phyloP scores from a whole-genome alignment of 2,113 vertebrate species.

The Sturnira hondurensis region DNA sequence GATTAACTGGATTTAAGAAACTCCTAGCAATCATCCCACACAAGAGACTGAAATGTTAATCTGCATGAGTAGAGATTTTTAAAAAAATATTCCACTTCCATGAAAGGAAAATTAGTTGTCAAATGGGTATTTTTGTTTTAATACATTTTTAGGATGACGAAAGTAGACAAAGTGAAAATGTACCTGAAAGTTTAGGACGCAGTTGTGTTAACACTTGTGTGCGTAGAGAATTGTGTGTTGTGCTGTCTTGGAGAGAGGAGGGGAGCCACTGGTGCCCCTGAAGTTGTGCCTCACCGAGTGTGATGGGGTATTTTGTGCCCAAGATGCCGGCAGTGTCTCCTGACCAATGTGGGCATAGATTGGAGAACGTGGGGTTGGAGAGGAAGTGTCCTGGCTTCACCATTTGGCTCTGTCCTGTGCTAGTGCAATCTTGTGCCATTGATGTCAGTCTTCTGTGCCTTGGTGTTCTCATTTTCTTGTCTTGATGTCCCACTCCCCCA shows the following conservation, averaged over 20 bases:
- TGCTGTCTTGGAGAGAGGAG: not conserved
- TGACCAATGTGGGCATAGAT: not conserved
- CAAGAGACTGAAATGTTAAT: not conserved
- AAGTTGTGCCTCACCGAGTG: fast-evolving
- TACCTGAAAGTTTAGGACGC: not conserved
- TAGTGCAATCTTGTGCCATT: not conserved
- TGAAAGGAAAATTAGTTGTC: not conserved
- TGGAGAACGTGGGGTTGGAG: too few species aligned
- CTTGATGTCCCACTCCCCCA: not conserved
- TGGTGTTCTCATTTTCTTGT: not conserved
- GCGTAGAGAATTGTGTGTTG: not conserved
- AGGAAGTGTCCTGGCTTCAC: not conserved
- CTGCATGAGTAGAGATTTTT: not conserved
- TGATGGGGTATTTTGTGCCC: not conserved
- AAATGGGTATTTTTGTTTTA: not conserved
- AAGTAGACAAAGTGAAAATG: not conserved
- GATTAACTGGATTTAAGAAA: not conserved
- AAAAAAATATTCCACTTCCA: not conserved
- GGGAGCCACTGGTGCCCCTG: not conserved
- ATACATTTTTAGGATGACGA: not conserved
- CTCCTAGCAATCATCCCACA: not conserved
- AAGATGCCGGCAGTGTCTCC: not conserved
- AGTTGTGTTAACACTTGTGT: not conserved
- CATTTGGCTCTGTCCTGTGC: not conserved
- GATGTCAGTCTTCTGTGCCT: not conserved